A percentile compares a stretch with the other conserved stretches of the same genome.
These are phyloP conservation scores for Philypnodon macrostomus DNA, from an alignment of 2,797 vertebrate species.

Conservation along the genomic window DNA sequence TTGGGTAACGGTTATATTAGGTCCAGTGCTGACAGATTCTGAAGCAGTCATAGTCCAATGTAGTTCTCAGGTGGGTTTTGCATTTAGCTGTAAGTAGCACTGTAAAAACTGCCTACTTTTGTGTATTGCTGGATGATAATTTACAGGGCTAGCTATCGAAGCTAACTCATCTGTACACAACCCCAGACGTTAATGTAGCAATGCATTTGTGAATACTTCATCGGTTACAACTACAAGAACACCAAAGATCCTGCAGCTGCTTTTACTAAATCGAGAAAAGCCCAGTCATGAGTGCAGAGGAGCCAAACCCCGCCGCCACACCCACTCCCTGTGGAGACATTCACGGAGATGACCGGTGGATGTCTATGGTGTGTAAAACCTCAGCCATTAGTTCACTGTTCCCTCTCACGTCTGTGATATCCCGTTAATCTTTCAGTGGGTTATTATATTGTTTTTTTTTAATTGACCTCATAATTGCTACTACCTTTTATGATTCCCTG, in stretches of 20 bases:
- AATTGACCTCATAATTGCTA: too few species aligned
- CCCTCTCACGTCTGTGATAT: too few species aligned
- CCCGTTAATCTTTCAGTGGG: too few species aligned
- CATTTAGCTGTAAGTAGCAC: background rate
- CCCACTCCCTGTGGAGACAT: slow-evolving; percentile 81
- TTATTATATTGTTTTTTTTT: too few species aligned
- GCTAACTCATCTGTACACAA: slow-evolving; percentile 40
- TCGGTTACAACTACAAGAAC: slow-evolving; percentile 7
- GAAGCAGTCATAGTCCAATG: background rate
- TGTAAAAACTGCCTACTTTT: background rate
- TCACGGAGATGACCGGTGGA: slow-evolving; percentile 89
- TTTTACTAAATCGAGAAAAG: slow-evolving; percentile 38
- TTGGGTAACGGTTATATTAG: slow-evolving; percentile 44
- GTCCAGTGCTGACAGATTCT: slow-evolving; percentile 18
- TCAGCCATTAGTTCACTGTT: background rate
- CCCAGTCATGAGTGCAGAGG: slow-evolving; percentile 79
- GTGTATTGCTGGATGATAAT: slow-evolving; percentile 15
- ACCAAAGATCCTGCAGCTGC: slow-evolving; percentile 24
- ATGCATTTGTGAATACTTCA: background rate
- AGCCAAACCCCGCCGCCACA: slow-evolving; percentile 84
- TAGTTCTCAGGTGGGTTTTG: background rate
- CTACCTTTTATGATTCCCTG: too few species aligned
- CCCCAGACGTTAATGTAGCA: slow-evolving; percentile 8
- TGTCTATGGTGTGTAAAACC: slow-evolving; percentile 82
- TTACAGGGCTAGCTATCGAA: slow-evolving; percentile 45